Evolutionary conservation across 2,888 invertebrate genomes (phyloP).

Genomic region (Hyalella azteca): DNA sequence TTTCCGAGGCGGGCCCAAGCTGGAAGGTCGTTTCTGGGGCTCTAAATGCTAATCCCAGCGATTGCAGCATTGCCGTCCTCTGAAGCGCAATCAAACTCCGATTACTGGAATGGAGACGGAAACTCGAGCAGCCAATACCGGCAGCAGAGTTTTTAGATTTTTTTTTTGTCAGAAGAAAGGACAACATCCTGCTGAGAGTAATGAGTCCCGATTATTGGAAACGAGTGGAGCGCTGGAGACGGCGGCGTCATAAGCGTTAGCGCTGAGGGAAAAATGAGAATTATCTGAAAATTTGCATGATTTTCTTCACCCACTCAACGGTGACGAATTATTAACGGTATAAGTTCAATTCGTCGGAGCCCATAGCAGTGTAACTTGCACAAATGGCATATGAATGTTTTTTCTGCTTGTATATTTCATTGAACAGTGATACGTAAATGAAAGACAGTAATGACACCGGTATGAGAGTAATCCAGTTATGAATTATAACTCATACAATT

Average conservation of each 20-base stretch:
- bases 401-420: no score
- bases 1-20: no score
- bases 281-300: no score
- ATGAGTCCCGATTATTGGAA: conserved; percentile 20
- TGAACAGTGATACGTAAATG: no score
- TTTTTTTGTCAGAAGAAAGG: conserved; percentile 17
- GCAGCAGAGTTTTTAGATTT: conserved; percentile 8
- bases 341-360: no score
- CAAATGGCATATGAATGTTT: no score
- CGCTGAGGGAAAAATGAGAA: background rate
- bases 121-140: conserved; percentile 13
- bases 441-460: no score
- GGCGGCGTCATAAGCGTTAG: background rate
- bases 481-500: no score
- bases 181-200: conserved; percentile 22
- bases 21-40: conserved; percentile 4
- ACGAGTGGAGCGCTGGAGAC: background rate
- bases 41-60: conserved; percentile 27
- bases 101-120: conserved; percentile 28
- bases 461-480: no score
- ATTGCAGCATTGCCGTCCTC: conserved; percentile 16
- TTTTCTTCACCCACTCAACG: no score
- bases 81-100: conserved; percentile 30
- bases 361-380: no score
- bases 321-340: no score